Base-by-base conservation (phyloP, 2,888 invertebrate species). In the Dastarcus helophoroides region DNA sequence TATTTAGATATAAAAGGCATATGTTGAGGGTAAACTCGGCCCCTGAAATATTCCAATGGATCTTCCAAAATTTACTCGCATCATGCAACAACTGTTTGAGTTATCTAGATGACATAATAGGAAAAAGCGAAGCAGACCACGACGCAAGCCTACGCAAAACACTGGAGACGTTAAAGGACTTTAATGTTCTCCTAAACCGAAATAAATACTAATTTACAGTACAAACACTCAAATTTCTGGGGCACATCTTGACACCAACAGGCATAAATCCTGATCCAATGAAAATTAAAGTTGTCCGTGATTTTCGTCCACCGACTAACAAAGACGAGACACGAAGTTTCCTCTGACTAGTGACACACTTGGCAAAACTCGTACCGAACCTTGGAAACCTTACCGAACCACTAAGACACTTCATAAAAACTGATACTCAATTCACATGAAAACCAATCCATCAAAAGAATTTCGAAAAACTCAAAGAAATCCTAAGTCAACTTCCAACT, bases 1-100 rank as follows among this genome's bases (percentile, higher is more conserved):
- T 43, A 25, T 51, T 44, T 29, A 31, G 53, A 14, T 58, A 51
- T 26, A 57, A 56, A 34, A 33, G 55, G 7, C 29, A 57, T 2
- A 45, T 56, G 46, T 59, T 58, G 34, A 54, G 55, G 1, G 48
- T 56, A 0, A 50, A 51, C 13, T 56, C 50, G 4, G 47, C 50
- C 4, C 47, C 48, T 5, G 45, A 44, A 32, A 47, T 43, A 19
- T 50, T 38, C 25, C 53, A 54, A 35, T 33, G 43, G 32, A 40
- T 41, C 3, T 38, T 51, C 25, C 44, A 54, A 40, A 40, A 43
- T 26, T 48, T 47, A 1, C 31, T 54, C 12, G 33, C 49, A 4
- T 23, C 38, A 16, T 51, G 51, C 29, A 29, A 44, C 30, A 46
- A 47, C 17, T 41, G 42, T 12, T 14, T 50, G 10, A 52, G 49